Evolutionary conservation across 1,140 invertebrate genomes (phyloP), one percentile per base, ranked within the genome.

Genomic region (Drosophila nigrodunni): DNA sequence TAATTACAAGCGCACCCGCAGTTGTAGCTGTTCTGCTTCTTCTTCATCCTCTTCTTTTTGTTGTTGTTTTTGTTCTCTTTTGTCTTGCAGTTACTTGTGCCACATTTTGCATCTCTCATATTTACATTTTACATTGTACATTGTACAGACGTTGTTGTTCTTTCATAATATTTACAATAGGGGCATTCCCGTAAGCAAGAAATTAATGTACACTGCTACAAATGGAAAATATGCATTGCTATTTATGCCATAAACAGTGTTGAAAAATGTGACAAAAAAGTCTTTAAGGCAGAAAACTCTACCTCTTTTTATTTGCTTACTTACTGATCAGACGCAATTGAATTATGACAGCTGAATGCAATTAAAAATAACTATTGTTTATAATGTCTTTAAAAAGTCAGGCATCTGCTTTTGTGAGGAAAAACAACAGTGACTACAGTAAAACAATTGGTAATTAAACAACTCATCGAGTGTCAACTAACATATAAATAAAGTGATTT

Each of bases 1-100:
- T 87, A 87, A 88, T 87, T 87, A 87, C 82, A 81, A 72, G 75
- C 50, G 13, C 39, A 60, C 47, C 62, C 64, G 71, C 58, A 43
- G 67, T 71, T 75, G 30, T 47, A 61, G 49, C 54, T 70, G 39
- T 73, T 15, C 15, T 15, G 15, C 15, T 15, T 15, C 15, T 15
- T 21, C 18, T 21, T 21, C 18, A 2, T 21, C 18, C 2, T 67
- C 30, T 67, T 30, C 25, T 30, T 30, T 2, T 30, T 30, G 2
- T 30, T 67, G 43, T 58, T 52, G 13, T 61, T 59, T n/a, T 72
- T 71, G 15, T 43, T 72, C 25, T 52, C 60, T 44, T 75, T 75
- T 70, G 43, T 76, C 50, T 77, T 74, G 81, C 81, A 85, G 82
- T 86, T 85, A 85, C 72, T 82, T 87, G 82, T 87, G 79, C 82